These are phyloP conservation scores for Nilaparvata lugens DNA, from an alignment of 1,140 invertebrate species.

Conservation along the genomic window DNA sequence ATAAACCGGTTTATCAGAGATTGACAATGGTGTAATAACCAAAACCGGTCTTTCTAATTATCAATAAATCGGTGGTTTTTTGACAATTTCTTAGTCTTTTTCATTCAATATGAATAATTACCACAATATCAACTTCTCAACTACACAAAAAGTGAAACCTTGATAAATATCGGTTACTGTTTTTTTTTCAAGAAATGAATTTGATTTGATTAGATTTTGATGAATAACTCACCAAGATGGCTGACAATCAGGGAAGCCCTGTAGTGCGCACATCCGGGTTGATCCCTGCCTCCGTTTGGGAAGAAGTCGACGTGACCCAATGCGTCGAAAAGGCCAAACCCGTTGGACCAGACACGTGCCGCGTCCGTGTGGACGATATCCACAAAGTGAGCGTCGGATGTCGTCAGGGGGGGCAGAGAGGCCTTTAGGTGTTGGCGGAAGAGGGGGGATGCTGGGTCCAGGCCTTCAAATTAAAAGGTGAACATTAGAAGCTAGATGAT, in stretches of 20 bases:
- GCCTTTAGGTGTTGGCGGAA: constrained; percentile 45
- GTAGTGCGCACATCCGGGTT: constrained; percentile 54
- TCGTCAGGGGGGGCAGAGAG: constrained; percentile 33
- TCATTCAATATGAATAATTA: too few species aligned
- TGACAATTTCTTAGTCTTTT: too few species aligned
- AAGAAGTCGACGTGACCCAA: constrained; percentile 62
- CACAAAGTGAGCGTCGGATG: constrained; percentile 40
- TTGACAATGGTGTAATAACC: too few species aligned
- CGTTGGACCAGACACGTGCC: constrained; percentile 29
- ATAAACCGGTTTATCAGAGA: too few species aligned
- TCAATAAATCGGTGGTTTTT: too few species aligned
- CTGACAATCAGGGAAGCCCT: constrained; percentile 42
- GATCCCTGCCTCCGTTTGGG: constrained; percentile 58
- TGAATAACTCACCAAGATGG: constrained; percentile 33
- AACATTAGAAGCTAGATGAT: not conserved
- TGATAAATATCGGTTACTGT: not conserved
- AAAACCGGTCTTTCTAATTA: too few species aligned
- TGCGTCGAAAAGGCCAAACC: constrained; percentile 37
- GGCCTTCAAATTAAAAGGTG: constrained; percentile 34
- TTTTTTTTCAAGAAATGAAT: not conserved
- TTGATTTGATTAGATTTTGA: constrained; percentile 17
- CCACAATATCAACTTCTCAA: too few species aligned
- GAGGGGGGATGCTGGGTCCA: constrained; percentile 60
- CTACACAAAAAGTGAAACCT: too few species aligned
- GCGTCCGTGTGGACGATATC: constrained; percentile 44